Evolutionary conservation across 2,888 invertebrate species (phyloP).

Genomic region (Leptopilina drosophilae): DNA sequence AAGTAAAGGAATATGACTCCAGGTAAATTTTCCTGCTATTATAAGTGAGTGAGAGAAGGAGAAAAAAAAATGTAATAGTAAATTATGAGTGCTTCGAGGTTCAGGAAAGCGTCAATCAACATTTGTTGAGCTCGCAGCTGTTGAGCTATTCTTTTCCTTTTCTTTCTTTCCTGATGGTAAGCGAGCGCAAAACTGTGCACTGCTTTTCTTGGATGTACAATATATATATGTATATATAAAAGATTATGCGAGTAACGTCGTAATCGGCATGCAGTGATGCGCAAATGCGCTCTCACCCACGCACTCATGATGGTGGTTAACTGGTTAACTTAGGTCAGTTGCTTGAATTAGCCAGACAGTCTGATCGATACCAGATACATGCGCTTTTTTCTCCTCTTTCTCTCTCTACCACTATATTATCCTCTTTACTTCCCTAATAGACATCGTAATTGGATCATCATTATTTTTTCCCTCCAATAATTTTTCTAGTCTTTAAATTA

Average conservation of each 20-base stretch:
- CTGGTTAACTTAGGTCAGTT: constrained; percentile 66
- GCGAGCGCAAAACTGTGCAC: constrained; percentile 24
- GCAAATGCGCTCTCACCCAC: constrained; percentile 53
- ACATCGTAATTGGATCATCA: constrained; percentile 22
- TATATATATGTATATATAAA: constrained; percentile 26
- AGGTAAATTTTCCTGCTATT: constrained; percentile 10
- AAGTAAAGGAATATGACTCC: constrained; percentile 2
- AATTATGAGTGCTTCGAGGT: constrained; percentile 8
- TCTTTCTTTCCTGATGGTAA: constrained; percentile 2
- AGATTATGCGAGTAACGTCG: constrained; percentile 39
- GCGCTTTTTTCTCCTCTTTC: neutral
- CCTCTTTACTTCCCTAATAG: constrained; percentile 19
- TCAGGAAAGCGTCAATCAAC: constrained; percentile 14
- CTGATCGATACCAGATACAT: constrained; percentile 55
- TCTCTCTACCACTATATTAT: constrained; percentile 11
- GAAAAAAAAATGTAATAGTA: neutral
- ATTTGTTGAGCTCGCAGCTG: constrained; percentile 15
- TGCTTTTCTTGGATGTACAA: constrained; percentile 27
- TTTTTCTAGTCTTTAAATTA: neutral
- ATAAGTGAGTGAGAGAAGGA: neutral
- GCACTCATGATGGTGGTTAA: constrained; percentile 45
- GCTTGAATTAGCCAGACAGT: constrained; percentile 67
- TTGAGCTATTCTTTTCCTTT: neutral
- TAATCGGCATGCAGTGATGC: constrained; percentile 46
- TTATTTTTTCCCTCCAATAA: neutral